Percentiles rank a stretch among this genome's conserved stretches.
Conservation (phyloP, 2,113 vertebrate species). For the Lonchura striata region DNA sequence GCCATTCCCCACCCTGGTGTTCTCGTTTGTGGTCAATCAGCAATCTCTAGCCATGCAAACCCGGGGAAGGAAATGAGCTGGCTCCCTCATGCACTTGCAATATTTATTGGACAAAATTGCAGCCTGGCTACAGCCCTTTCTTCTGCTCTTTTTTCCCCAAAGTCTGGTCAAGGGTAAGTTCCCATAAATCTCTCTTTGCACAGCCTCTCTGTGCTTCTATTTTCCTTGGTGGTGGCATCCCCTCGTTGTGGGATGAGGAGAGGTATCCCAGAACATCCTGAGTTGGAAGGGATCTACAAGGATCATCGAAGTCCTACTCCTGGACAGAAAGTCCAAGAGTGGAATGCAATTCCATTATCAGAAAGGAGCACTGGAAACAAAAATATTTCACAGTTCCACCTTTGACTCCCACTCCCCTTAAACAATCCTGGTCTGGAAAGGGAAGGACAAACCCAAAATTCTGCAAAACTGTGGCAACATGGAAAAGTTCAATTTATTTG, state of each 20-base stretch:
- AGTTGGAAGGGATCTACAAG: fast-evolving
- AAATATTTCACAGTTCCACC: neutral
- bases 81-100: neutral
- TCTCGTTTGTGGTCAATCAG: neutral
- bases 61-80: neutral
- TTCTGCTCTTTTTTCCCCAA: neutral
- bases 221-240: neutral
- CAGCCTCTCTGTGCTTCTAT: neutral
- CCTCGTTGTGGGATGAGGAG: neutral
- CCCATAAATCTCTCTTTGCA: neutral
- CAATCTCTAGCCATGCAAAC: neutral
- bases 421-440: neutral
- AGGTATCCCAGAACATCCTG: neutral
- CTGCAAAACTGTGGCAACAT: neutral
- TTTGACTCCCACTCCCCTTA: neutral
- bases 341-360: fast-evolving
- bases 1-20: fast-evolving
- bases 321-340: neutral
- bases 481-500: neutral
- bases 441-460: neutral
- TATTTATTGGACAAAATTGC: neutral
- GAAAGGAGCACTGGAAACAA: neutral
- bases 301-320: neutral
- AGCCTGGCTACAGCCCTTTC: fast-evolving
- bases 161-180: neutral